Base-by-base conservation (phyloP, 1,140 invertebrate species). In the Platyscapa corneri region DNA sequence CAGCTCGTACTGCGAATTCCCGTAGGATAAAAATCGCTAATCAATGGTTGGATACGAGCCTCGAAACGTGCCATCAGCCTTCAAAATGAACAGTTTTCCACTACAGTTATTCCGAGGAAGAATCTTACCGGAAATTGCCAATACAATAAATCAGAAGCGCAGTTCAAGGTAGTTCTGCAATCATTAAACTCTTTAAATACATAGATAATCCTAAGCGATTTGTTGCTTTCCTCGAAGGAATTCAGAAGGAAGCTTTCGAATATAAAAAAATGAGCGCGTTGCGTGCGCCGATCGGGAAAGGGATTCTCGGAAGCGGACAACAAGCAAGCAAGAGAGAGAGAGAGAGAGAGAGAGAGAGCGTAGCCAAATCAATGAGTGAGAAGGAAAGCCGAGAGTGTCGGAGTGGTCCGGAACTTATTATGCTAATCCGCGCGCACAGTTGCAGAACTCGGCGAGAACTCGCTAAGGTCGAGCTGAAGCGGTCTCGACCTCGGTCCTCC, bases 351-450 rank as follows among this genome's bases (percentile, higher is more conserved):
- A 18, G 12, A n/a, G 70, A n/a, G n/a, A 74, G 39, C 39, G 39
- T n/a, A 42, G 70, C 70, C 70, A 0, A 74, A 74, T 42, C 70
- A 74, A 74, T 74, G 70, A 74, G 37, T 12, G 70, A 12, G 12
- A 74, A 27, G 39, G 37, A 42, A 27, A 74, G 37, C 10, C 23
- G 10, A 14, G 70, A 42, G 27, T 8, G 8, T 74, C 70, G 39
- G 12, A 46, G 42, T 79, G 37, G 56, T 72, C 82, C 82, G 76
- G 46, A 75, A 87, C 89, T 90, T 89, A 42, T 74, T 74, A 86
- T 84, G 87, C 88, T 87, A 87, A 90, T 88, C 84, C 86, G 49
- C 60, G 87, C 75, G 37, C 34, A 70, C 70, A 81, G 3, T 39
- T 39, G 34, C 34, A 39, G 67, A 37, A 20, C 14, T 72, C 14